These are phyloP conservation scores for Schizopygopsis pylzovi DNA, from an alignment of 2,797 vertebrate genomes.

Conservation along the genomic window DNA sequence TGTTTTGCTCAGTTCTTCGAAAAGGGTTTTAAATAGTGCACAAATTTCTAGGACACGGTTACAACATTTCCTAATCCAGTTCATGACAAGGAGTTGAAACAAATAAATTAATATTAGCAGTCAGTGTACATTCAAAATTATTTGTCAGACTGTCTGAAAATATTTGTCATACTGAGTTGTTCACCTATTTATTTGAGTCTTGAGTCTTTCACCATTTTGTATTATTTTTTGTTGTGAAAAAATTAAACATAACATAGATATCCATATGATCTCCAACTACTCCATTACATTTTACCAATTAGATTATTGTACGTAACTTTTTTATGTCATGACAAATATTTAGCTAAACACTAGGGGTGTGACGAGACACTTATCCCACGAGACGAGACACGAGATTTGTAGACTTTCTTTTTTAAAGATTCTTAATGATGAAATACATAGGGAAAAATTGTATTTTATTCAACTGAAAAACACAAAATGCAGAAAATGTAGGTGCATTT, in stretches of 20 bases:
- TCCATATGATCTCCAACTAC: not conserved
- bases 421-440: too few relatives aligned
- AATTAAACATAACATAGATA: not conserved
- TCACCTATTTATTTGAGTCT: not conserved
- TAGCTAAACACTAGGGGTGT: not conserved
- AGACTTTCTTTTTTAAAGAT: too few relatives aligned
- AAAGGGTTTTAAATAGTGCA: not conserved
- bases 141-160: not conserved
- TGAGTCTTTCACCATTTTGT: too few relatives aligned
- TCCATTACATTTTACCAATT: not conserved
- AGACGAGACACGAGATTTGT: too few relatives aligned
- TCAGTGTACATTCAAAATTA: not conserved
- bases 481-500: too few relatives aligned
- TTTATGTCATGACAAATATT: not conserved
- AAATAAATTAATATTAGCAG: not conserved
- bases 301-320: too few relatives aligned
- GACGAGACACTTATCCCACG: too few relatives aligned
- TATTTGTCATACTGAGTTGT: not conserved
- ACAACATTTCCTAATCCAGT: not conserved
- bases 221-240: not conserved
- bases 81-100: not conserved
- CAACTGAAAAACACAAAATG: too few relatives aligned
- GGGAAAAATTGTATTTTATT: too few relatives aligned
- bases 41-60: not conserved
- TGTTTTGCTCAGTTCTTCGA: constrained; percentile 11